Evolutionary conservation across 2,888 invertebrate genomes (phyloP).

Genomic region (Dasypolia templi): DNA sequence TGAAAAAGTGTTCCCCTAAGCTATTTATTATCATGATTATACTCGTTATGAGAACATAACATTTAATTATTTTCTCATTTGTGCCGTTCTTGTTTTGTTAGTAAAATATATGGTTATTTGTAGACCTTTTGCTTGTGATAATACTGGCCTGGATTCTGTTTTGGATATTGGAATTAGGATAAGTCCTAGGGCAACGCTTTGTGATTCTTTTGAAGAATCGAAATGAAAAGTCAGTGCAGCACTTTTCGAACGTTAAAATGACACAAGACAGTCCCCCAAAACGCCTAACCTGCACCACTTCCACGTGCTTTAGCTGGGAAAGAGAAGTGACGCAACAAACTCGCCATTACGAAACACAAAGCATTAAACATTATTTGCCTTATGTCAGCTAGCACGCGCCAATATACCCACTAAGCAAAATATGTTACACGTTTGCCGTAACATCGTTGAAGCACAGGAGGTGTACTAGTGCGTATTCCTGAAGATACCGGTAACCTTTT

Average conservation of each 20-base stretch:
- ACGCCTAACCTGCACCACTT: background rate
- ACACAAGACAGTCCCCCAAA: background rate
- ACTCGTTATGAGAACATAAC: slow-evolving; percentile 22
- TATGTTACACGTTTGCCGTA: no score
- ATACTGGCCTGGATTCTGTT: slow-evolving; percentile 1
- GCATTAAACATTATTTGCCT: background rate
- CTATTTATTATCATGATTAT: slow-evolving; percentile 41
- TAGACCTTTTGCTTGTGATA: slow-evolving; percentile 38
- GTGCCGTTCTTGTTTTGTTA: slow-evolving; percentile 6
- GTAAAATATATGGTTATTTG: slow-evolving; percentile 20
- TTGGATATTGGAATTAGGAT: background rate
- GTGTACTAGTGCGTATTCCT: background rate
- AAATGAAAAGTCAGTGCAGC: background rate
- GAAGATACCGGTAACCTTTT: background rate
- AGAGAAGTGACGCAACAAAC: background rate
- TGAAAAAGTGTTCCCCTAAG: slow-evolving; percentile 11
- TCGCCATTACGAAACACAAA: background rate
- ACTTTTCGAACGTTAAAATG: background rate
- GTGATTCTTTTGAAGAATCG: background rate
- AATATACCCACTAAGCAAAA: background rate
- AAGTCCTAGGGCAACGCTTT: background rate
- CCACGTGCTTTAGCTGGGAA: background rate
- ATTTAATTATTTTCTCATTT: slow-evolving; percentile 31
- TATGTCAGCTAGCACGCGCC: background rate
- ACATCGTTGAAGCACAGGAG: background rate